Evolutionary conservation across 1,140 invertebrate species (phyloP), one percentile per base, ranked within the genome.

Genomic region (Drosophila pseudoananassae): DNA sequence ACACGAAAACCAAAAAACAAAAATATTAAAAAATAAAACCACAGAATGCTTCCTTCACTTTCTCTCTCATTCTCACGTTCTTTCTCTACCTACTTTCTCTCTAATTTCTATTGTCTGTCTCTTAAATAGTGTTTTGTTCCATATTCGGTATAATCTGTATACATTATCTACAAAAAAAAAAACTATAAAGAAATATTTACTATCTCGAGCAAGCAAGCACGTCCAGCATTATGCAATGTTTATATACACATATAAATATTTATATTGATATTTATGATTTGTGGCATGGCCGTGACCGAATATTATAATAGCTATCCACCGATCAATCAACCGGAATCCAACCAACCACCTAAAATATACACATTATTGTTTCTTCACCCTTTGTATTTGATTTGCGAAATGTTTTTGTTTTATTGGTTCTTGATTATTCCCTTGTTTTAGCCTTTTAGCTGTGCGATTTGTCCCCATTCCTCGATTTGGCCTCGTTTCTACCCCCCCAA

Each of bases 191-290:
- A 17, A 15, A 45, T 47, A 53, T 58, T 27, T 80, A 20, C 2
- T 20, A 56, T 81, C 58, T 59, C 53, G 79, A 75, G 80, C 80
- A 69, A 80, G 59, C 61, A 46, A 46, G 80, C 80, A 84, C 80
- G 80, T 38, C 72, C 70, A 76, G 82, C 83, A 88, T 78, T 76
- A 66, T 78, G 82, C 82, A 85, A 78, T 75, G 82, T 85, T 73
- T 76, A 66, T 68, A 76, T 50, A 65, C 49, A 59, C 56, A 70
- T 20, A 25, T 66, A 64, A 60, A 55, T 56, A 43, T 46, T 10
- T 65, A 72, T 80, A 60, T 57, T 59, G 65, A 75, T 71, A 72
- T 65, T 60, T 80, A 73, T 84, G 72, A 85, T 77, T 80, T 84
- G 60, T 87, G 81, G 81, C 82, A 87, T 87, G 82, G 82, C 81